Evolutionary conservation across 1,140 invertebrate genomes (phyloP).

Genomic region (Procambarus virginalis): DNA sequence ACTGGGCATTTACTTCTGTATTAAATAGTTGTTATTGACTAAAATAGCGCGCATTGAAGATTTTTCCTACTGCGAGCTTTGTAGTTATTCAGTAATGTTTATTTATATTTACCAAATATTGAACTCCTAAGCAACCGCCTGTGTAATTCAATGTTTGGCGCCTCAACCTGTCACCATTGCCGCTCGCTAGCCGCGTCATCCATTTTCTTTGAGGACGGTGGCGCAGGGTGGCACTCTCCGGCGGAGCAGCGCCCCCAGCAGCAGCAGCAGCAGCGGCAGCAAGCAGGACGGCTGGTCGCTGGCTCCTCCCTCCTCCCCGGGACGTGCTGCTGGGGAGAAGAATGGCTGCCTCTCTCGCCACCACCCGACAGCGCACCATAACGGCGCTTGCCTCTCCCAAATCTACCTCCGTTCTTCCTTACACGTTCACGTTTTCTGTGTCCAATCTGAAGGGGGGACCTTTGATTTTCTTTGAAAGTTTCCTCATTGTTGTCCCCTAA

Average conservation of each 20-base stretch:
- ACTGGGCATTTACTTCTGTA: too few relatives aligned
- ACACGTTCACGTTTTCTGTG: background rate
- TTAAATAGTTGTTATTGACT: too few relatives aligned
- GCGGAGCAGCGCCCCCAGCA: too few relatives aligned
- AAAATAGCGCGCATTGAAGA: too few relatives aligned
- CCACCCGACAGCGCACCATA: conserved; percentile 32
- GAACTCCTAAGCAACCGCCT: too few relatives aligned
- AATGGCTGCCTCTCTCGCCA: conserved; percentile 44
- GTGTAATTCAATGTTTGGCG: too few relatives aligned
- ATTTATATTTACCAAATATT: too few relatives aligned
- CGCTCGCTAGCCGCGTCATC: background rate
- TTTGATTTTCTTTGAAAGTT: background rate
- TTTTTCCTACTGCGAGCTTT: too few relatives aligned
- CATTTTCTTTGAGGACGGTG: background rate
- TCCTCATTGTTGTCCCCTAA: too few relatives aligned
- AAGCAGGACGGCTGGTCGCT: background rate
- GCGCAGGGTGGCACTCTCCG: background rate
- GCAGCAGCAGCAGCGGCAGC: background rate
- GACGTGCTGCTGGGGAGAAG: conserved; percentile 37
- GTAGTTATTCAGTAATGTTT: too few relatives aligned
- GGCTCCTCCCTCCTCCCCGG: conserved; percentile 23
- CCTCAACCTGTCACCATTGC: too few relatives aligned
- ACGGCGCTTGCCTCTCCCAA: background rate
- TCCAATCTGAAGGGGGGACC: background rate
- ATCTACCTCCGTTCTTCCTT: conserved; percentile 37